Conservation (phyloP, 2,888 invertebrate genomes). For the Steinernema scapterisci region DNA sequence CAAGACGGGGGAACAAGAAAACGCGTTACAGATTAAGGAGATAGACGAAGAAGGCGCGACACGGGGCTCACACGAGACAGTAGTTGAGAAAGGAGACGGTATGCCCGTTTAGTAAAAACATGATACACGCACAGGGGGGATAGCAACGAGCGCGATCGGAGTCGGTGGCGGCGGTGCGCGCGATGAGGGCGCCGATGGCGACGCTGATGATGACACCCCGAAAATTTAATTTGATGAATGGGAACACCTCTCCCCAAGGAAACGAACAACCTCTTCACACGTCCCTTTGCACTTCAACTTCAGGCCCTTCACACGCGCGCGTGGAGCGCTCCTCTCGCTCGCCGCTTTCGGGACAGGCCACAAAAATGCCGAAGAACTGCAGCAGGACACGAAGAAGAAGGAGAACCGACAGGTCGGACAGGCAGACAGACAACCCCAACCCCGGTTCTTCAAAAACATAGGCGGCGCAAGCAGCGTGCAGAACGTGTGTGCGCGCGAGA, state of each 20-base stretch:
- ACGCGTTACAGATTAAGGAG: conserved; percentile 9
- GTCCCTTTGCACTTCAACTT: conserved; percentile 4
- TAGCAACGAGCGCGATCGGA: neutral
- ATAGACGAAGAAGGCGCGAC: neutral
- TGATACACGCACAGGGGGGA: conserved; percentile 7
- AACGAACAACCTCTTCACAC: conserved; percentile 3
- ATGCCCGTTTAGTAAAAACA: conserved; percentile 30
- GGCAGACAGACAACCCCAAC: neutral
- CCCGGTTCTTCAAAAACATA: neutral
- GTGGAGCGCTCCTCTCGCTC: no score
- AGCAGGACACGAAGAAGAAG: neutral
- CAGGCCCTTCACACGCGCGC: neutral
- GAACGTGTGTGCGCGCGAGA: conserved; percentile 11
- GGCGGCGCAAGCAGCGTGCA: conserved; percentile 18
- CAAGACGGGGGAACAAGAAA: conserved; percentile 5
- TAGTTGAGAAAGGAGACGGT: conserved; percentile 19
- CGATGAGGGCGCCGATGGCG: conserved; percentile 6
- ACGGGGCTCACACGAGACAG: neutral
- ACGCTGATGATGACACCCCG: conserved; percentile 27
- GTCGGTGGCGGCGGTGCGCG: no score
- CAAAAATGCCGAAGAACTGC: neutral
- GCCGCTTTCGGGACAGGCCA: neutral
- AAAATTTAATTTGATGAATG: conserved; percentile 32
- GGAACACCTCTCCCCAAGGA: conserved; percentile 24
- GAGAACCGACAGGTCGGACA: conserved; percentile 6